Evolutionary conservation across 2,888 invertebrate genomes (phyloP), one percentile per base, ranked within the genome.

Genomic region (Macaria liturata): DNA sequence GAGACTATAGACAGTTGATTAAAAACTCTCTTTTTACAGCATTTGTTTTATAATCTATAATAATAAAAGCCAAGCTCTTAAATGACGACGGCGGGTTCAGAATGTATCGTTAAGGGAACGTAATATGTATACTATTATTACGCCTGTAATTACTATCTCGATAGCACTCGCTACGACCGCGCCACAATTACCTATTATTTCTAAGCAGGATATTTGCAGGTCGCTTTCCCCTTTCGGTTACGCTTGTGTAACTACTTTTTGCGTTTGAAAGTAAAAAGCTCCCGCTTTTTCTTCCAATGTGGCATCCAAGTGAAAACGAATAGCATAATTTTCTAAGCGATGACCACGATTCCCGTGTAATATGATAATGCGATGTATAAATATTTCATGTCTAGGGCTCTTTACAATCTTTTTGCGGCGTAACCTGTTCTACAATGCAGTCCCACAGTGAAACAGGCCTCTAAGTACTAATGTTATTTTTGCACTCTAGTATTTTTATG

Each of bases 291-390:
- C 67, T 69, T 65, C 57, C 70, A 62, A 65, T 74, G 77, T 72
- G 77, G 80, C 83, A 83, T 78, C 79, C 78, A 75, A 88, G 85
- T 88, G 85, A 88, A 91, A 91, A 87, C 78, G 84, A 84, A 87
- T 79, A 83, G 86, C 80, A 87, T 88, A 86, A 89, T 91, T 90
- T 88, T 85, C 86, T 85, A 85, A 86, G 80, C 87, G 81, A 85
- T 85, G 83, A 84, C 86, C 88, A 89, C 87, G 86, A 84, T 83
- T 86, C 88, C 81, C 88, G 74, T 88, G 91, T 91, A 90, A 88
- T 91, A 91, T 91, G 90, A 90, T 91, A 91, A 91, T 91, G 85
- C 76, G 76, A 81, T 76, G 81, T 86, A 90, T 89, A 89, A 88
- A 88, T 90, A 87, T 89, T 90, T 87, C 83, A 89, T 88, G 84